phyloP scores from a whole-genome alignment of 2,797 vertebrate genomes.

The Lagodon rhomboides region DNA sequence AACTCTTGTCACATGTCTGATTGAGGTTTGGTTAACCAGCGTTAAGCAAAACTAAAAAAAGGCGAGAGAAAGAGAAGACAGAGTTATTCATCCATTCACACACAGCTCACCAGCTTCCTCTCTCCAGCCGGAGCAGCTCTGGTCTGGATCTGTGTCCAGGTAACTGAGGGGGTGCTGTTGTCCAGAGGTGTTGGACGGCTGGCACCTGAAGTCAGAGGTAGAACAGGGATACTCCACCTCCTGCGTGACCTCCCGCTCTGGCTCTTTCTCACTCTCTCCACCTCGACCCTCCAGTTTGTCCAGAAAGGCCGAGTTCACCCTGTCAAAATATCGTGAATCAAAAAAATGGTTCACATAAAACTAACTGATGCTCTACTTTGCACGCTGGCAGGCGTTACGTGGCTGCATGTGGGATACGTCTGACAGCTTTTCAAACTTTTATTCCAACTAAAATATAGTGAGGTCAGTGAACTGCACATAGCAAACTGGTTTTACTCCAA shows the following conservation, averaged over 20 bases:
- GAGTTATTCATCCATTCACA: slow-evolving; percentile 30
- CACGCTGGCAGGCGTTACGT: slow-evolving; percentile 16
- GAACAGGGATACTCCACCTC: slow-evolving; percentile 25
- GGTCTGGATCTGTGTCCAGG: slow-evolving; percentile 37
- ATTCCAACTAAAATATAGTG: slow-evolving; percentile 27
- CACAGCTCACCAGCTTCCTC: slow-evolving; percentile 67
- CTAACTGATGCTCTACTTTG: neutral
- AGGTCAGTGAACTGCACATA: slow-evolving; percentile 33
- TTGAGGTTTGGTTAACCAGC: slow-evolving; percentile 70
- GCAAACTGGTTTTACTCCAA: slow-evolving; percentile 27
- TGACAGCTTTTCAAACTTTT: slow-evolving; percentile 51
- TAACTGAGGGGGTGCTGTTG: slow-evolving; percentile 30
- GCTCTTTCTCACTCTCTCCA: neutral
- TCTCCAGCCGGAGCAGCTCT: slow-evolving; percentile 28
- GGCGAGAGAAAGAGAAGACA: slow-evolving; percentile 66
- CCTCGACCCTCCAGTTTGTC: slow-evolving; percentile 83
- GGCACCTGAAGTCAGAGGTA: slow-evolving; percentile 19
- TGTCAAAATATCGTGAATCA: slow-evolving; percentile 64
- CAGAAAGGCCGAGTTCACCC: slow-evolving; percentile 91
- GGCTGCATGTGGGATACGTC: slow-evolving; percentile 26
- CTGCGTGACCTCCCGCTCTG: neutral
- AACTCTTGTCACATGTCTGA: slow-evolving; percentile 51
- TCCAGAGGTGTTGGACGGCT: neutral
- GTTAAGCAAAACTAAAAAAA: slow-evolving; percentile 50
- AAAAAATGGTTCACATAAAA: slow-evolving; percentile 16